Conservation (phyloP, 1,140 invertebrate genomes). For the Monomorium pharaonis region DNA sequence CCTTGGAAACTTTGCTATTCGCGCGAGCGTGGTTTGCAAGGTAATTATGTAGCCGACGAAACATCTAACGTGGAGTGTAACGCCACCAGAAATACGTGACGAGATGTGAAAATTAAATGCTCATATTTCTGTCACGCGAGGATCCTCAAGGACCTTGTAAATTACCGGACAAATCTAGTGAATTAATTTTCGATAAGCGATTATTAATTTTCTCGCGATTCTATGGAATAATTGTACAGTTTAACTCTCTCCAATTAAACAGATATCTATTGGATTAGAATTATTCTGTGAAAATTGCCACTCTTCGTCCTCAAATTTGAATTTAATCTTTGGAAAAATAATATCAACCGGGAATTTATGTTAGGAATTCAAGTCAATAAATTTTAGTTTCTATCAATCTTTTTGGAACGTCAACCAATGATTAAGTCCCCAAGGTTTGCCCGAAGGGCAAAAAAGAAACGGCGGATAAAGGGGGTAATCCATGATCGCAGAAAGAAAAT, state of each 20-base stretch:
- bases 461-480: slow-evolving; percentile 25
- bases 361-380: slow-evolving; percentile 4
- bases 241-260: background rate
- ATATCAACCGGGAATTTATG: background rate
- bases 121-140: slow-evolving; percentile 4
- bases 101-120: slow-evolving; percentile 11
- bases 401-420: slow-evolving; percentile 21
- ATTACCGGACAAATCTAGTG: background rate
- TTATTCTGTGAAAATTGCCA: background rate
- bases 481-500: slow-evolving; percentile 33
- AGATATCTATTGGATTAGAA: background rate
- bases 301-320: background rate
- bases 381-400: slow-evolving; percentile 1
- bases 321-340: background rate
- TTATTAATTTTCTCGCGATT: background rate
- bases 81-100: slow-evolving; percentile 36
- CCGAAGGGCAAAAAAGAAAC: background rate
- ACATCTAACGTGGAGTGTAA: slow-evolving; percentile 27
- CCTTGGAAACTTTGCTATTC: slow-evolving; percentile 35
- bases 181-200: background rate
- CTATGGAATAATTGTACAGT: background rate
- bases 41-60: slow-evolving; percentile 56
- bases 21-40: slow-evolving; percentile 9
- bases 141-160: background rate
- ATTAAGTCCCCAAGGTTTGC: slow-evolving; percentile 1